Base-by-base conservation (phyloP, 1,140 invertebrate genomes). In the Tetramorium alpestre region DNA sequence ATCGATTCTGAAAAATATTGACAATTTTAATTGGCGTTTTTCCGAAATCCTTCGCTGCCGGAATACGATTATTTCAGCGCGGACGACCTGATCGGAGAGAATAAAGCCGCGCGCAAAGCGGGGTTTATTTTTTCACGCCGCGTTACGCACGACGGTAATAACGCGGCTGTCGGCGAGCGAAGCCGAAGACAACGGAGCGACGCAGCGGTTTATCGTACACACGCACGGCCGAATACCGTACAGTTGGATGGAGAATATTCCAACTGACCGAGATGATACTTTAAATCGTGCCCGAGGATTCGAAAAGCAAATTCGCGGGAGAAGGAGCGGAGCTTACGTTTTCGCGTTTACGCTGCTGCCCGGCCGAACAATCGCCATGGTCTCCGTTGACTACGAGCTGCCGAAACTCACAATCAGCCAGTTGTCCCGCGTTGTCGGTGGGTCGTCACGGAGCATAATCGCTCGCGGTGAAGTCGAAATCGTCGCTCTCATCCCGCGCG, bases 321-420 rank as follows among this genome's bases (percentile, higher is more conserved):
- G n/a, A 69, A 18, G 67, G 5, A 18, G 6, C 0, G 54, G 1
- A 13, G 2, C 87, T 88, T 89, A 88, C 87, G 51, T 75, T 72
- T 73, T 33, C 25, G 49, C 49, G 47, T 54, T 69, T 41, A 51
- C 18, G 18, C 41, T 13, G 56, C 22, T 41, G 56, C 16, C 28
- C 11, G 8, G 28, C 54, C 47, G 62, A 65, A 38, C 1, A 69
- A 76, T 76, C 70, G 22, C 44, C 88, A 89, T 82, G 88, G 44
- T 86, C 7, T 5, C 22, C 54, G 81, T 0, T 4, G 65, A 64
- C 69, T 58, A 58, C 22, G 22, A 62, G 54, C 56, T 58, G 69
- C 51, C 67, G 13, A 82, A 73, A 82, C 11, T 73, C 69, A 38
- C 33, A 33, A 33, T 33, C 33, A 33, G n/a, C 51, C 67, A 22